phyloP scores from a whole-genome alignment of 2,888 invertebrate genomes.

The Pemphredon lugubris region DNA sequence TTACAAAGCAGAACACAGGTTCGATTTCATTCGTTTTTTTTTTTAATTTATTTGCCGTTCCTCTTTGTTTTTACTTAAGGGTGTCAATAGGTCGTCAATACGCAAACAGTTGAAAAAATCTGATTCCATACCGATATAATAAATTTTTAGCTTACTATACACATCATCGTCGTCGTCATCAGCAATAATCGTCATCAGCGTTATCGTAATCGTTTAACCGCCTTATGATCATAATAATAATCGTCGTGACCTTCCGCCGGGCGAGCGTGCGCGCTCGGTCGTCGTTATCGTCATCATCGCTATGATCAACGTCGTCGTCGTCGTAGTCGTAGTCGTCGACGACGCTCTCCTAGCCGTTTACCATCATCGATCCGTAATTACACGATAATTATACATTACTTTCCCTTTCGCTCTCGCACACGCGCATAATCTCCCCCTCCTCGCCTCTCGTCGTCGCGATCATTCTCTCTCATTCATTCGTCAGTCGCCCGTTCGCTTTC shows the following conservation, averaged over 20 bases:
- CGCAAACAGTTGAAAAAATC: constrained; percentile 79
- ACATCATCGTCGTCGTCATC: constrained; percentile 69
- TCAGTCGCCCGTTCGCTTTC: constrained; percentile 1
- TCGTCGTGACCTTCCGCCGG: constrained; percentile 39
- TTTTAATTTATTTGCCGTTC: constrained; percentile 74
- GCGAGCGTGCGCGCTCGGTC: constrained; percentile 1
- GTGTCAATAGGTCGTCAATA: constrained; percentile 76
- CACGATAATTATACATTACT: constrained; percentile 79
- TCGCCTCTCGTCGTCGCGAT: background rate
- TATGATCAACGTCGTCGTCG: constrained; percentile 60
- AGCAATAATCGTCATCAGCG: constrained; percentile 36
- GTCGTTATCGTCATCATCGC: constrained; percentile 44
- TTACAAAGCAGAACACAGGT: constrained; percentile 74
- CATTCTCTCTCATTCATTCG: constrained; percentile 15
- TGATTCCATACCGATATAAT: constrained; percentile 80
- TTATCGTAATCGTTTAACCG: constrained; percentile 52
- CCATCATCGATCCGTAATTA: constrained; percentile 72
- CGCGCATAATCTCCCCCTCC: constrained; percentile 32
- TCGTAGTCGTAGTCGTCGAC: constrained; percentile 45
- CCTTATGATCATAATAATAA: constrained; percentile 48
- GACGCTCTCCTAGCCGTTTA: constrained; percentile 2
- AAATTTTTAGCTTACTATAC: constrained; percentile 80
- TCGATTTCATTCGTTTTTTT: constrained; percentile 65
- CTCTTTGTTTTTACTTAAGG: constrained; percentile 66
- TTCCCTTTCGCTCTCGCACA: constrained; percentile 57